Evolutionary conservation across 2,797 vertebrate species (phyloP), one percentile per base, ranked within the genome.

Genomic region (Pseudomugil gertrudae): DNA sequence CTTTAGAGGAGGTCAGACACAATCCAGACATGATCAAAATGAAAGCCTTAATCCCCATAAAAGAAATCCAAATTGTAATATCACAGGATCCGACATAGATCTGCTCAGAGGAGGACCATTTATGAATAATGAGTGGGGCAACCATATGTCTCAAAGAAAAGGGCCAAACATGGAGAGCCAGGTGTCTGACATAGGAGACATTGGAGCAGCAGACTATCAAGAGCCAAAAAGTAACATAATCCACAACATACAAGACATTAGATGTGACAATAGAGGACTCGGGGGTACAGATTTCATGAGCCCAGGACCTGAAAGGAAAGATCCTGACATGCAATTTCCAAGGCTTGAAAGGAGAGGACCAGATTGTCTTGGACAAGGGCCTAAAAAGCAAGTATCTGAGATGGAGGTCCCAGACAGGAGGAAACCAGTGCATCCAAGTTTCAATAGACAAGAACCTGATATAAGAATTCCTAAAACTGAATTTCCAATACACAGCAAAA

Each of bases 91-190:
- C 66, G 52, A 73, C 14, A 50, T 67, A 64, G 55, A 68, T 71
- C 45, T 64, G 64, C 53, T 43, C 13, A 66, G 51, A 50, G 66
- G 21, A 71, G 68, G 19, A 1, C 35, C 51, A 74, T 74, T 72
- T 45, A 43, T 50, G 10, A 62, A 72, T 71, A 68, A 78, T 54
- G 60, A 89, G 58, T 72, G 57, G 66, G 69, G 29, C 64, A 24
- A 19, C 21, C 26, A 48, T 76, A 72, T 50, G 9, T 24, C 68
- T 62, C 75, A 81, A 35, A 62, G 69, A 23, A 79, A 38, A 67
- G 48, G 54, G 33, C 56, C 61, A 69, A 32, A 77, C 17, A 55
- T 73, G 23, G 74, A 81, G 54, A 75, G 27, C 38, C 65, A 67
- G 14, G 66, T 30, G 0, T 48, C 62, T 71, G 67, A 70, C 13